Percentiles rank a stretch among this genome's conserved stretches.
Evolutionary conservation across 2,888 invertebrate species (phyloP).

Genomic region (Lapara coniferarum): DNA sequence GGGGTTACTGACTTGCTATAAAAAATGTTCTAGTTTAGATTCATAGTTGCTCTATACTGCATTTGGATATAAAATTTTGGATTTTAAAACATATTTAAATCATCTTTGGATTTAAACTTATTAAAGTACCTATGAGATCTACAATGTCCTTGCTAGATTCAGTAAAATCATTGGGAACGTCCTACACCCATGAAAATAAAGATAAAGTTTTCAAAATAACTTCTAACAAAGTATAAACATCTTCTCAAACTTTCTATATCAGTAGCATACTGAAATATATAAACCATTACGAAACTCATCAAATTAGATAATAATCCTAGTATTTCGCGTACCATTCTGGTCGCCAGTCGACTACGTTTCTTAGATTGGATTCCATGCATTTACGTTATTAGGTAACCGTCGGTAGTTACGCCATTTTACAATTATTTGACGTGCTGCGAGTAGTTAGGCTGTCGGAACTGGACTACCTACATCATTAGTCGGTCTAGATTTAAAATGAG

Average conservation of each 20-base stretch:
- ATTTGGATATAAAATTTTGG: neutral
- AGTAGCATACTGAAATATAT: neutral
- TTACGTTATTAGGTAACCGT: slow-evolving; percentile 46
- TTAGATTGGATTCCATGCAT: slow-evolving; percentile 31
- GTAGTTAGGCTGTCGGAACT: slow-evolving; percentile 13
- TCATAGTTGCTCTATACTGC: neutral
- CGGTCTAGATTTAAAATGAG: slow-evolving; percentile 8
- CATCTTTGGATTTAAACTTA: no score
- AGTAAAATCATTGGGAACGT: no score
- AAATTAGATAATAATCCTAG: slow-evolving; percentile 1
- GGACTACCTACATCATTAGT: slow-evolving; percentile 7
- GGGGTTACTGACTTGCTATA: slow-evolving; percentile 14
- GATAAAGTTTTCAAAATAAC: no score
- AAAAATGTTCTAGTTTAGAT: neutral
- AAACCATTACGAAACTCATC: neutral
- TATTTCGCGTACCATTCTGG: neutral
- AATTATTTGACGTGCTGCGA: slow-evolving; percentile 19
- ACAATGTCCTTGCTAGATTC: no score
- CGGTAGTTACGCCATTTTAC: slow-evolving; percentile 45
- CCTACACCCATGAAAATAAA: no score
- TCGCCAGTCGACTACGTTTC: neutral
- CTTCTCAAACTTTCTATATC: no score
- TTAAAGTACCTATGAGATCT: no score
- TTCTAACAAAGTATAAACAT: no score
- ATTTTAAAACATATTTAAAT: neutral